Evolutionary conservation across 2,797 vertebrate species (phyloP).

Genomic region (Amniataba percoides): DNA sequence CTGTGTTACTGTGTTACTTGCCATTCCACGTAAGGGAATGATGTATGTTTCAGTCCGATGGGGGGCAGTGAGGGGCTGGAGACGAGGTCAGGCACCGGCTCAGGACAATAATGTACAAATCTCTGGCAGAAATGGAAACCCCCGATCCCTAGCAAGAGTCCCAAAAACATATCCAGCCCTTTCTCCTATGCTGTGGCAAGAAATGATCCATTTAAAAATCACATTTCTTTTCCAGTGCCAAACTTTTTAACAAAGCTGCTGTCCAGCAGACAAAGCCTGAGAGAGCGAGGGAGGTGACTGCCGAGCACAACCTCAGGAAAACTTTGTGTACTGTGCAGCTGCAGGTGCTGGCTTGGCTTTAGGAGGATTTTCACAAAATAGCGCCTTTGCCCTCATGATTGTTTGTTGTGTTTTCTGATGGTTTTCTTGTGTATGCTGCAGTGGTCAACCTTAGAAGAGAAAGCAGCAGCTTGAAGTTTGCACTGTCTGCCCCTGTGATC

Average conservation of each 20-base stretch:
- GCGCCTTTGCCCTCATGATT: not conserved
- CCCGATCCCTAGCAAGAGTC: constrained; percentile 32
- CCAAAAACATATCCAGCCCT: constrained; percentile 28
- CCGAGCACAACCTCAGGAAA: constrained; percentile 5
- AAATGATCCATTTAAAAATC: constrained; percentile 24
- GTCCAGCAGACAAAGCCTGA: not conserved
- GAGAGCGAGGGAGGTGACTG: not conserved
- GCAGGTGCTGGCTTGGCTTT: not conserved
- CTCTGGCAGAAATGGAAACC: constrained; percentile 25
- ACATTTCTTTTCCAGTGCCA: constrained; percentile 4
- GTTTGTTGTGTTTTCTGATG: constrained; percentile 11
- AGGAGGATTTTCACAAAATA: not conserved
- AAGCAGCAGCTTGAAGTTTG: not conserved
- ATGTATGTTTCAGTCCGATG: constrained; percentile 44
- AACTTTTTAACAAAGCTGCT: constrained; percentile 20
- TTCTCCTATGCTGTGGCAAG: constrained; percentile 6
- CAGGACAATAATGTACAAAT: constrained; percentile 46
- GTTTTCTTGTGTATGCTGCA: not conserved
- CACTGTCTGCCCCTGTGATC: not conserved
- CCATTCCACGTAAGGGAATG: constrained; percentile 39
- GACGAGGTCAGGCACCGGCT: constrained; percentile 16
- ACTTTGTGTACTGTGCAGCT: constrained; percentile 3
- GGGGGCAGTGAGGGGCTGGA: not conserved
- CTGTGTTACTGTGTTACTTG: constrained; percentile 46
- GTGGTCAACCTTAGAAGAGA: constrained; percentile 18